Conservation (phyloP, 2,113 vertebrate genomes). For the Sceloporus tristichus region DNA sequence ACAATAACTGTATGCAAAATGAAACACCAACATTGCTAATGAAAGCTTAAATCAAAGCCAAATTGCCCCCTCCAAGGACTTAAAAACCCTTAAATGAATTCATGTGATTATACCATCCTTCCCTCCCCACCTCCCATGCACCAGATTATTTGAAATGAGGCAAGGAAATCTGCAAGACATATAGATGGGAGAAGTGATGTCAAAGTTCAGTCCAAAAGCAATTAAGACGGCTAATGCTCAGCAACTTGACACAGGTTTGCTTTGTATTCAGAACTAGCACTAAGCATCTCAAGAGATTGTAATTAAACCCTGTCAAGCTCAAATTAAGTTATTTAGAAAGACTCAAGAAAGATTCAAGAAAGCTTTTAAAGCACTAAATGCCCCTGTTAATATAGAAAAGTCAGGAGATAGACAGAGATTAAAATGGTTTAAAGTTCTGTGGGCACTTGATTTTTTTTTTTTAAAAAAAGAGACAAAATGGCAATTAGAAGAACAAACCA, state of each 20-base stretch:
- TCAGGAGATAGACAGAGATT: constrained; percentile 67
- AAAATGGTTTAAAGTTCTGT: constrained; percentile 70
- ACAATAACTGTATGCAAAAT: not conserved
- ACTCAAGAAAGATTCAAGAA: constrained; percentile 72
- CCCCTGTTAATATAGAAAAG: constrained; percentile 71
- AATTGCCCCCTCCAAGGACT: constrained; percentile 14
- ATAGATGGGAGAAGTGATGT: constrained; percentile 69
- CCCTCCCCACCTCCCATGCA: too few species aligned
- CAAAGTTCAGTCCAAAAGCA: constrained; percentile 74
- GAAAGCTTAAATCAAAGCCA: not conserved
- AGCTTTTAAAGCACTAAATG: constrained; percentile 77
- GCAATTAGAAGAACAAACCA: constrained; percentile 64
- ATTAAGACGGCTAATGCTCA: constrained; percentile 72
- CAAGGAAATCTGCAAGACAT: constrained; percentile 64
- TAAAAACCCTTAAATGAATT: constrained; percentile 48
- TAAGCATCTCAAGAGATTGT: constrained; percentile 78
- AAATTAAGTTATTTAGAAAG: constrained; percentile 75
- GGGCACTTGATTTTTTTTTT: constrained; percentile 47
- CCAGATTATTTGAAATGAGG: constrained; percentile 59
- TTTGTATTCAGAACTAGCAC: constrained; percentile 75
- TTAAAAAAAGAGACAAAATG: constrained; percentile 21
- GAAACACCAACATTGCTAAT: not conserved
- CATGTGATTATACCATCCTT: constrained; percentile 33
- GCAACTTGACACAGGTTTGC: constrained; percentile 76
- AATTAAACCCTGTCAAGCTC: constrained; percentile 78